These are phyloP conservation scores for Labeo catla DNA, from an alignment of 2,113 vertebrate genomes.

Conservation along the genomic window DNA sequence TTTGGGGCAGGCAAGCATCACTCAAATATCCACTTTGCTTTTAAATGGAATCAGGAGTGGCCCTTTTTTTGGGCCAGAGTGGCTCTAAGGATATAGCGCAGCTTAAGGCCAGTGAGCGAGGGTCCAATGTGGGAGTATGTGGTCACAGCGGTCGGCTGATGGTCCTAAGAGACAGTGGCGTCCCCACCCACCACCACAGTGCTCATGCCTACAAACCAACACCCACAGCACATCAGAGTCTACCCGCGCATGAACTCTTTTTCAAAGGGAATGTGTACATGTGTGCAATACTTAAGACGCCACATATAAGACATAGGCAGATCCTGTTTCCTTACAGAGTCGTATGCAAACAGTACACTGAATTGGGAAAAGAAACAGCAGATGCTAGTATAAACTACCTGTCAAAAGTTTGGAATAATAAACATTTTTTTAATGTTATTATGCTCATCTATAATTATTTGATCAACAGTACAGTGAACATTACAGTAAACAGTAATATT, in stretches of 20 bases:
- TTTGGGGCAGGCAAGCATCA: background rate
- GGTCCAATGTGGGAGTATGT: slow-evolving; percentile 20
- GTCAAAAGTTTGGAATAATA: background rate
- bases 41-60: slow-evolving; percentile 4
- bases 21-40: background rate
- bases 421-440: background rate
- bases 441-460: background rate
- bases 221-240: slow-evolving; percentile 42
- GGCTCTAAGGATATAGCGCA: background rate
- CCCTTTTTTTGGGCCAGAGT: background rate
- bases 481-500: background rate
- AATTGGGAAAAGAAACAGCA: background rate
- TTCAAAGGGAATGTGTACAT: background rate
- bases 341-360: background rate
- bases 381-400: background rate
- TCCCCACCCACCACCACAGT: slow-evolving; percentile 38
- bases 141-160: slow-evolving; percentile 16
- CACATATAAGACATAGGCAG: background rate
- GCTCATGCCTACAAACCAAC: background rate
- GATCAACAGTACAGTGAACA: background rate
- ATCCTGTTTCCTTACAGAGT: background rate
- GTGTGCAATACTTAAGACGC: background rate
- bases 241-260: slow-evolving; percentile 17
- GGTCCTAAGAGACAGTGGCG: slow-evolving; percentile 20
- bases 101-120: background rate